phyloP scores from a whole-genome alignment of 2,888 invertebrate species.

The Tricholauxania praeusta region DNA sequence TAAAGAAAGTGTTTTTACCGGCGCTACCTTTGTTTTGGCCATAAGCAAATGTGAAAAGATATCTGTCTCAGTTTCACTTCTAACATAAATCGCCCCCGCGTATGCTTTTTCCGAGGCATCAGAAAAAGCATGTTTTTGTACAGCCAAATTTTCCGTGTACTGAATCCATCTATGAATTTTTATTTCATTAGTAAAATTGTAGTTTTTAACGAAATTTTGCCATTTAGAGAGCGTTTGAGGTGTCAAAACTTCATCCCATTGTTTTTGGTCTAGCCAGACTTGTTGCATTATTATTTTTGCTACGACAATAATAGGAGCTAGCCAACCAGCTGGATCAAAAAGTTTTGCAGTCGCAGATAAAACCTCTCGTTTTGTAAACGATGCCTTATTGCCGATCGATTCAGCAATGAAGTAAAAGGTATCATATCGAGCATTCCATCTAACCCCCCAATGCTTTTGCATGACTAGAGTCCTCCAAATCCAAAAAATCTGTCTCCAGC shows the following conservation, averaged over 20 bases:
- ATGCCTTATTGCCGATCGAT: too few relatives aligned
- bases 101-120: constrained; percentile 31
- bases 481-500: constrained; percentile 21
- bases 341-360: too few relatives aligned
- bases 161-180: constrained; percentile 24
- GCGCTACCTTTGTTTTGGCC: constrained; percentile 11
- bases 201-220: constrained; percentile 23
- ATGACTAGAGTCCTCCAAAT: constrained; percentile 28
- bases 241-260: too few relatives aligned
- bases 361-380: too few relatives aligned
- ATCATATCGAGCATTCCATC: too few relatives aligned
- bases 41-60: neutral
- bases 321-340: too few relatives aligned
- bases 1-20: constrained; percentile 16
- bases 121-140: constrained; percentile 34
- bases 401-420: too few relatives aligned
- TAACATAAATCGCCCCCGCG: constrained; percentile 13
- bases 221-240: too few relatives aligned
- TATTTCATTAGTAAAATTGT: constrained; percentile 11
- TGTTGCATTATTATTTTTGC: too few relatives aligned
- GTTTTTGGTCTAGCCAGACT: too few relatives aligned
- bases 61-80: neutral
- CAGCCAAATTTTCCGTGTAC: neutral
- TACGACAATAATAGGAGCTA: too few relatives aligned
- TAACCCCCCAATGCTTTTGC: too few relatives aligned